Percentiles rank a stretch among this genome's conserved stretches.
Evolutionary conservation across 2,113 vertebrate genomes (phyloP).

Genomic region (Chinchilla lanigera): DNA sequence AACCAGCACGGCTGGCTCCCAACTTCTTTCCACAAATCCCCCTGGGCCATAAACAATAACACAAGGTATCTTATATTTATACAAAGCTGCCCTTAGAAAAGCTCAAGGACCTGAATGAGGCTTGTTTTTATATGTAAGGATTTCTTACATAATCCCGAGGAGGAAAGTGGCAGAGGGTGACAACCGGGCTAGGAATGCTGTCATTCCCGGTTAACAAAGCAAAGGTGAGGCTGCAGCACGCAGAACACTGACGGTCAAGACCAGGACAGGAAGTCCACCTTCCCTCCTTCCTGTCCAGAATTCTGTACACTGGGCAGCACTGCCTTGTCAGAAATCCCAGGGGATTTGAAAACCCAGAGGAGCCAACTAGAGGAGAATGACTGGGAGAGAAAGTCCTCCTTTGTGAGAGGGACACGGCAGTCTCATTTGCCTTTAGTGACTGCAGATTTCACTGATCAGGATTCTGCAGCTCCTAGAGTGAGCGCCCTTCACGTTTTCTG

Average conservation of each 20-base stretch:
- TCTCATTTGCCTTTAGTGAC: not conserved
- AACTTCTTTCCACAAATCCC: slow-evolving; percentile 71
- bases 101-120: slow-evolving; percentile 71
- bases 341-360: not conserved
- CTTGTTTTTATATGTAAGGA: slow-evolving; percentile 65
- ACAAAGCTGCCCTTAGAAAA: slow-evolving; percentile 68
- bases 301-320: not conserved
- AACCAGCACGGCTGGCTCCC: slow-evolving; percentile 67
- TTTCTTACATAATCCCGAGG: slow-evolving; percentile 59
- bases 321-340: not conserved
- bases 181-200: slow-evolving; percentile 53
- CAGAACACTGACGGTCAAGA: not conserved
- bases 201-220: not conserved
- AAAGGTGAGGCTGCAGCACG: not conserved
- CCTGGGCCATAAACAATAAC: slow-evolving; percentile 72
- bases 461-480: not conserved
- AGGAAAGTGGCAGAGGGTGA: slow-evolving; percentile 15
- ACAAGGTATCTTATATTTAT: slow-evolving; percentile 82
- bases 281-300: slow-evolving; percentile 2
- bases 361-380: not conserved
- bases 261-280: slow-evolving; percentile 14
- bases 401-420: accelerated
- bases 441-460: not conserved
- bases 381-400: not conserved
- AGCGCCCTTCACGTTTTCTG: not conserved